These are phyloP conservation scores for Pandemis heparana DNA, from an alignment of 2,888 invertebrate genomes.

Conservation along the genomic window DNA sequence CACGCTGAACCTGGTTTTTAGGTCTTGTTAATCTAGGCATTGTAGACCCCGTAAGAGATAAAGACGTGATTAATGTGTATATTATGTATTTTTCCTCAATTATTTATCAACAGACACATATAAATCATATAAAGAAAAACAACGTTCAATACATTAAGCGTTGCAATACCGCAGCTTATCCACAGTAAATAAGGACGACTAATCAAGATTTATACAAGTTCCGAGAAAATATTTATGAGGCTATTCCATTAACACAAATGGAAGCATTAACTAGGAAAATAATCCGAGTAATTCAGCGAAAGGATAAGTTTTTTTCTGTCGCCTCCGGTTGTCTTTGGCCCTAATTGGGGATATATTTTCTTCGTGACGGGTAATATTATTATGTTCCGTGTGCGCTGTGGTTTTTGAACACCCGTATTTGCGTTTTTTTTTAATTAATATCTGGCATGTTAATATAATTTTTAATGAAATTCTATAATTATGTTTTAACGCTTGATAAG, in stretches of 20 bases:
- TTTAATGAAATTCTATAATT: too few species aligned
- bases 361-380: background rate
- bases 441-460: too few species aligned
- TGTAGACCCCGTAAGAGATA: too few species aligned
- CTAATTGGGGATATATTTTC: slow-evolving; percentile 14
- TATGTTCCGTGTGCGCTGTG: background rate
- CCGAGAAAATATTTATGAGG: slow-evolving; percentile 50
- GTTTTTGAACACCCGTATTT: background rate
- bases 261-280: slow-evolving; percentile 54
- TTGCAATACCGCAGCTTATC: slow-evolving; percentile 35
- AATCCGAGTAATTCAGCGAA: slow-evolving; percentile 49
- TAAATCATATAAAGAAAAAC: slow-evolving; percentile 36
- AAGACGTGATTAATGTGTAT: too few species aligned
- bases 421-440: too few species aligned
- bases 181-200: slow-evolving; percentile 47
- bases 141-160: slow-evolving; percentile 40
- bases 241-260: slow-evolving; percentile 53
- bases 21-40: too few species aligned
- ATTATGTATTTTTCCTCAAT: too few species aligned
- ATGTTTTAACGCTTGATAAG: too few species aligned
- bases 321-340: slow-evolving; percentile 6
- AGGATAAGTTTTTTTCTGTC: slow-evolving; percentile 33
- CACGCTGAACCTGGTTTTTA: too few species aligned
- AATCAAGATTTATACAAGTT: slow-evolving; percentile 49
- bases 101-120: slow-evolving; percentile 15